Percentiles rank a stretch among this genome's conserved stretches.
phyloP scores from a whole-genome alignment of 2,113 vertebrate species.

The Cottus gobio region DNA sequence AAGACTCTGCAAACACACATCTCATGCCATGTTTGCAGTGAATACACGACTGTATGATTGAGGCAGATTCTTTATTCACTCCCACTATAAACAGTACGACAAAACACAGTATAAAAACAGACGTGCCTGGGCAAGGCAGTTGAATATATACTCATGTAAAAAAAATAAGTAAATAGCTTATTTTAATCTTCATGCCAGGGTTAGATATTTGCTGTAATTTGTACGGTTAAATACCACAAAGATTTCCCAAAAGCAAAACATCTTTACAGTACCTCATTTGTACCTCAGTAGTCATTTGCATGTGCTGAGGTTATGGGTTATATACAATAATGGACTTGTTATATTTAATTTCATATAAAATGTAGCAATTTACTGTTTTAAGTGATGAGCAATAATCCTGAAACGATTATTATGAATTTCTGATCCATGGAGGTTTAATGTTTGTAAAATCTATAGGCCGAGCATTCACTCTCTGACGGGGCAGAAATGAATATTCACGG shows the following conservation, averaged over 20 bases:
- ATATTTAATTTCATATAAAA: neutral
- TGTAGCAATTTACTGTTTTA: neutral
- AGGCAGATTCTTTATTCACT: conserved; percentile 43
- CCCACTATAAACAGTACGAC: neutral
- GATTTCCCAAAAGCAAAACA: neutral
- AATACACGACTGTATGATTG: neutral
- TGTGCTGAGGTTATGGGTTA: neutral
- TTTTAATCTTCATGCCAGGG: neutral
- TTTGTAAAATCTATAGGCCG: neutral
- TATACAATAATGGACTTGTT: neutral
- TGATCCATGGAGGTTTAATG: no score
- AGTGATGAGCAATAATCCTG: neutral
- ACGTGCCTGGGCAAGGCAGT: neutral
- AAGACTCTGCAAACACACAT: neutral
- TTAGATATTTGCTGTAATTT: neutral
- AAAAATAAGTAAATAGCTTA: neutral
- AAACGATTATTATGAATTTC: no score
- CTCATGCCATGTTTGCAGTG: neutral
- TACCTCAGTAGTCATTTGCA: no score
- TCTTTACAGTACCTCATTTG: neutral
- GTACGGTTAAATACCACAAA: neutral
- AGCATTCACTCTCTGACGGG: neutral
- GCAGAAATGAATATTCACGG: neutral
- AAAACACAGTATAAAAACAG: conserved; percentile 44
- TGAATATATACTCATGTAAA: conserved; percentile 5